Evolutionary conservation across 2,113 vertebrate species (phyloP), one percentile per base, ranked within the genome.

Genomic region (Lipophrys pholis): DNA sequence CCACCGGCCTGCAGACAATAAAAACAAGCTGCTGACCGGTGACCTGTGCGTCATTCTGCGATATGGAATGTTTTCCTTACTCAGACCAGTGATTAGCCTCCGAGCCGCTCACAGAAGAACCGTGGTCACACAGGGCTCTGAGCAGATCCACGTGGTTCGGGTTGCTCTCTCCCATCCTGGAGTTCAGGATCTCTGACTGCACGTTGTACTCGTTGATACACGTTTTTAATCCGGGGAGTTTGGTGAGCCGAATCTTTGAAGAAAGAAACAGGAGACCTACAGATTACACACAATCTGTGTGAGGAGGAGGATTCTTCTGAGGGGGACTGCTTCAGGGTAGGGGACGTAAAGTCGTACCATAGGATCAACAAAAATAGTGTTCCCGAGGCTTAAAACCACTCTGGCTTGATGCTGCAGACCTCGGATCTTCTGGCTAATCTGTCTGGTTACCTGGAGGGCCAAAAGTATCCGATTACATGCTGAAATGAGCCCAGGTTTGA

Each of bases 341-440:
- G 4, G 21, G 21, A 30, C 21, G 21, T 30, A 6, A 93, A 55
- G 21, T 30, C 21, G 21, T 92, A 98, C 97, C 96, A 99, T 94
- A 4, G 95, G 93, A 86, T 98, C 95, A 41, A 99, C 81, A 94
- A 97, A 99, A 75, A 95, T 43, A 0, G 95, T 96, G 69, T 93
- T 95, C 79, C 95, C 96, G 72, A 98, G 87, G 57, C 92, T 87
- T 60, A 95, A 78, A 1, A 95, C 91, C 7, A 94, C 93, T 91
- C 94, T 95, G 64, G 96, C 96, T 51, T 93, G 93, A 86, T 98
- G 97, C 0, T 86, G 45, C 78, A 95, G 93, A 64, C 96, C 93
- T 89, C 76, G 88, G 76, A 99, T 95, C 91, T 95, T 97, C 59
- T 89, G 73, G 81, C 89, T 82, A 81, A 99, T 93, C 30, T 86